phyloP scores from a whole-genome alignment of 1,140 invertebrate genomes.

The Aphidius ervi region DNA sequence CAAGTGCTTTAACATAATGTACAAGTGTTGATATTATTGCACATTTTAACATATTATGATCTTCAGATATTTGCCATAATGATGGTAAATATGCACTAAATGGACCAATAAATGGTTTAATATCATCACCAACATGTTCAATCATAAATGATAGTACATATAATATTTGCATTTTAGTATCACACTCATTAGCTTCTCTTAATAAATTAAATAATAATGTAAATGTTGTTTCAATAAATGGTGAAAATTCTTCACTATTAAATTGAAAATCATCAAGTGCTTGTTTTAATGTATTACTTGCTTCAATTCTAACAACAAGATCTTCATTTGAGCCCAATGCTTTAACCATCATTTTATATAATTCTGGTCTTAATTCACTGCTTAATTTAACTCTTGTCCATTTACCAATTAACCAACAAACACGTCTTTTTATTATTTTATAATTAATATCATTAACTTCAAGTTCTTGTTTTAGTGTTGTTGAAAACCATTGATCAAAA shows the following conservation, averaged over 20 bases:
- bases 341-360: slow-evolving; percentile 76
- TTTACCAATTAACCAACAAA: slow-evolving; percentile 78
- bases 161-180: slow-evolving; percentile 91
- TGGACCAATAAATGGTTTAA: slow-evolving; percentile 66
- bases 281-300: slow-evolving; percentile 70
- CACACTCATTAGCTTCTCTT: slow-evolving; percentile 85
- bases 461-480: slow-evolving; percentile 76
- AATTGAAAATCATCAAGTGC: slow-evolving; percentile 93
- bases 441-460: slow-evolving; percentile 80
- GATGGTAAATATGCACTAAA: slow-evolving; percentile 80
- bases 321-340: slow-evolving; percentile 71
- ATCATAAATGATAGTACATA: slow-evolving; percentile 87
- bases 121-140: slow-evolving; percentile 74
- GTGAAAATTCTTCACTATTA: slow-evolving; percentile 76
- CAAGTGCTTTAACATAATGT: slow-evolving; percentile 70
- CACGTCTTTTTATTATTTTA: slow-evolving; percentile 79
- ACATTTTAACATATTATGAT: slow-evolving; percentile 87
- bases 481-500: slow-evolving; percentile 91
- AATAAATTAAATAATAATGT: slow-evolving; percentile 76
- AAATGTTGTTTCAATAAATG: slow-evolving; percentile 75
- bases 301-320: slow-evolving; percentile 78
- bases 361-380: slow-evolving; percentile 67
- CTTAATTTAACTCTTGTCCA: slow-evolving; percentile 76
- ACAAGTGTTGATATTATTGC: slow-evolving; percentile 84
- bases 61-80: slow-evolving; percentile 81